Evolutionary conservation across 2,113 vertebrate species (phyloP), one percentile per base, ranked within the genome.

Genomic region (Microcebus lehilahytsara): DNA sequence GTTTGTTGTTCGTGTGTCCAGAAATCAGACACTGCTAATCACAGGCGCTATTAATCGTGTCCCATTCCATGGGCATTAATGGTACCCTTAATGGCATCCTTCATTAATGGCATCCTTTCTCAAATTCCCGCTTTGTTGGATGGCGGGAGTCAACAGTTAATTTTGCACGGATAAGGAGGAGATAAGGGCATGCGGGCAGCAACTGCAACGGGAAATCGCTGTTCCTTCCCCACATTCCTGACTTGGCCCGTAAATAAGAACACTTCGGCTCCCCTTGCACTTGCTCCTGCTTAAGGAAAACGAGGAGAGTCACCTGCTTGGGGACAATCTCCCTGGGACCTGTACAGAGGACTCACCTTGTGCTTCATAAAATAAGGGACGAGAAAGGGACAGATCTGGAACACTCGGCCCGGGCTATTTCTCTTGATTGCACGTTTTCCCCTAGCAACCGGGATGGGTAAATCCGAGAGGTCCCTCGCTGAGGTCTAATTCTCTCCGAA

Each of bases 111-210:
- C 40, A 77, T 60, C 62, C 12, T 80, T 42, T 49, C 62, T 66
- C 85, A 34, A 46, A 85, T 1, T 22, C 30, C 12, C 30, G 34
- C 27, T 83, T 46, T 53, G 37, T 87, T 32, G 56, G 9, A 71
- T 53, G 34, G 32, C 75, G 30, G 51, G 58, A 72, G 64, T 13
- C 46, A 92, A 67, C n/a, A 89, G 93, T n/a, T 53, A 25, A 22
- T 6, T 46, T 1, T 46, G 3, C 3, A 6, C n/a, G 66, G 12
- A 20, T 1, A 1, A 42, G 37, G 34, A 34, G 32, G 40, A n/a
- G 66, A 71, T 14, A 32, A 56, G 53, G 60, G 2, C 64, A 53
- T 9, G 64, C 5, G 49, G 2, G 0, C 0, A n/a, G 25, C 1
- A 32, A 25, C 49, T 51, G 4, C 17, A 37, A 32, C 6, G 64